Conservation (phyloP, 64 coral and sea anemone species). For the Orbicella faveolata region DNA sequence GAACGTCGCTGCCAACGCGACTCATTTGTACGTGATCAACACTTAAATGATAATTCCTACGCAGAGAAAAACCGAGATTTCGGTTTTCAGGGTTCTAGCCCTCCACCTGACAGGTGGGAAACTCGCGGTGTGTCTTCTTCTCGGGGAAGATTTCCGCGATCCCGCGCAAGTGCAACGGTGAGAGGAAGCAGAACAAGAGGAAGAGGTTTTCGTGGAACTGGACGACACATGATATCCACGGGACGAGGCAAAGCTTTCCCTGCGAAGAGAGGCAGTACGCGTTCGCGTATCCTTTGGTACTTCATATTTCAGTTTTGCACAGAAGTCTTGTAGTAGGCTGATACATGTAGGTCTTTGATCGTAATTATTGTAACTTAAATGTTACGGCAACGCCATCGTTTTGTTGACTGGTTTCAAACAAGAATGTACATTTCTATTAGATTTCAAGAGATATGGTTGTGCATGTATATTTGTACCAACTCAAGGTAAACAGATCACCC, state of each 20-base stretch:
- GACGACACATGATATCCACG: background rate
- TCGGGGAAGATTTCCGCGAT: conserved; percentile 6
- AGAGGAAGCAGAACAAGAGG: background rate
- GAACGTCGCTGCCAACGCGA: conserved; percentile 1
- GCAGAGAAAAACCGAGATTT: conserved; percentile 3
- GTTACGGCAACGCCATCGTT: too few species aligned
- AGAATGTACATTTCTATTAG: too few species aligned
- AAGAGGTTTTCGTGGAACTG: conserved; percentile 25
- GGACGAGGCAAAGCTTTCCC: background rate
- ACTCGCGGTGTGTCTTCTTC: background rate
- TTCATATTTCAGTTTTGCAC: background rate
- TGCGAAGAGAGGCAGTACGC: background rate
- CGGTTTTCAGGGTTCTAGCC: background rate
- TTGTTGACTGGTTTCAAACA: too few species aligned
- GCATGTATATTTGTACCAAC: too few species aligned
- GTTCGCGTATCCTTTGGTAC: conserved; percentile 25
- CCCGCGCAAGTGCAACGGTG: background rate
- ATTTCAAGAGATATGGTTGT: too few species aligned
- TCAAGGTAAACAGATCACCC: too few species aligned
- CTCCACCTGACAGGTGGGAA: conserved; percentile 8
- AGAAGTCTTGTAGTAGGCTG: background rate
- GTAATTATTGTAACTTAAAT: background rate
- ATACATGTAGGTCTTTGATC: background rate
- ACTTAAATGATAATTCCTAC: background rate
- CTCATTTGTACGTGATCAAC: background rate